A percentile compares a stretch with the other conserved stretches of the same genome.
phyloP scores from a whole-genome alignment of 2,888 invertebrate species.

The Rambutsinella grinnellia region DNA sequence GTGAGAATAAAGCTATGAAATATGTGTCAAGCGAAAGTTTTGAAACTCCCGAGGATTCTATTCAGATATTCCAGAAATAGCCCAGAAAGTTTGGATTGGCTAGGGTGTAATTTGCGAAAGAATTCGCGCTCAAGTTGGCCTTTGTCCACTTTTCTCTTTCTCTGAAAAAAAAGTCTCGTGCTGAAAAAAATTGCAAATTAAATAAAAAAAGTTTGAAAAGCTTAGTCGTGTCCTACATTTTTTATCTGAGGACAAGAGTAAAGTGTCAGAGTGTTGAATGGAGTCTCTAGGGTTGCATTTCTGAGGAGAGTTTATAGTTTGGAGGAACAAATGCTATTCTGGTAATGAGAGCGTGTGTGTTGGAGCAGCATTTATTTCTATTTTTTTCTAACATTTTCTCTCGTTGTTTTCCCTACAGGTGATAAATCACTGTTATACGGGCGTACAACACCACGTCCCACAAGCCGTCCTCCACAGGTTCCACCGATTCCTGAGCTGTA shows the following conservation, averaged over 20 bases:
- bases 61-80: too few species aligned
- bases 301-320: not conserved
- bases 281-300: conserved; percentile 9
- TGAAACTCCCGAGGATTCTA: too few species aligned
- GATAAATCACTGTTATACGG: conserved; percentile 70
- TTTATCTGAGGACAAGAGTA: not conserved
- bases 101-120: too few species aligned
- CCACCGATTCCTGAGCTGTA: conserved; percentile 82
- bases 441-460: conserved; percentile 71
- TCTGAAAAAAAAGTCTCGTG: not conserved
- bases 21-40: too few species aligned
- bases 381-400: conserved; percentile 11
- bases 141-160: too few species aligned
- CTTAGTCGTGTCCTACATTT: conserved; percentile 4
- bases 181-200: conserved; percentile 2
- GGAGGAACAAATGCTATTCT: not conserved
- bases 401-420: too few species aligned
- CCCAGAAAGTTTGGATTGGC: too few species aligned
- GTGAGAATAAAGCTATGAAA: too few species aligned
- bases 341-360: too few species aligned
- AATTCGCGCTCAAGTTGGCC: too few species aligned
- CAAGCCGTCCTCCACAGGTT: conserved; percentile 79
- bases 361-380: too few species aligned
- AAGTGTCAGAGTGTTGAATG: not conserved
- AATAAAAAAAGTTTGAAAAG: conserved; percentile 2